phyloP scores from a whole-genome alignment of 2,797 vertebrate genomes.

The Molossus molossus region DNA sequence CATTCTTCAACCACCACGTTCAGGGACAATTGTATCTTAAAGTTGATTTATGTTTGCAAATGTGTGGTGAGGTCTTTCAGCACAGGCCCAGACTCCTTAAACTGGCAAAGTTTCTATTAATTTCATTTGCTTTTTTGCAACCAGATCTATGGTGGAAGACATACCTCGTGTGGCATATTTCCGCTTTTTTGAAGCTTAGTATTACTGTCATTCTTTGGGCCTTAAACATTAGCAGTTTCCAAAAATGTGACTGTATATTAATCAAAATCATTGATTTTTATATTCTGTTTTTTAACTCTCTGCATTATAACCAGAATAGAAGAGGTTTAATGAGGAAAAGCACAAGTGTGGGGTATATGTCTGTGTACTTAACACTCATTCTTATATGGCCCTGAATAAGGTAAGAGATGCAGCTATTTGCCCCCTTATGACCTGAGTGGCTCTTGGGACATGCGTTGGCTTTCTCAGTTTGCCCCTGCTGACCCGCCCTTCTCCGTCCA shows the following conservation, averaged over 20 bases:
- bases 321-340: background rate
- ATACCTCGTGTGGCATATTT: background rate
- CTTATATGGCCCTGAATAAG: background rate
- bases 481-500: background rate
- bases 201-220: background rate
- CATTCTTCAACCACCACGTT: slow-evolving; percentile 32
- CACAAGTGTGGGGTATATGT: background rate
- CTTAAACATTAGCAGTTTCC: slow-evolving; percentile 12
- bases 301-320: slow-evolving; percentile 10
- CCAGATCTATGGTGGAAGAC: background rate
- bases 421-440: background rate
- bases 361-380: background rate
- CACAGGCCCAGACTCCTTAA: slow-evolving; percentile 10
- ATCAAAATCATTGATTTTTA: slow-evolving; percentile 31
- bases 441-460: background rate
- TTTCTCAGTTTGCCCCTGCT: background rate
- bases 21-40: slow-evolving; percentile 33
- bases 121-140: slow-evolving; percentile 41
- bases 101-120: slow-evolving; percentile 7
- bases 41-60: slow-evolving; percentile 69
- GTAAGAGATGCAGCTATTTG: background rate
- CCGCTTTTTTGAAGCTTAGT: slow-evolving; percentile 10
- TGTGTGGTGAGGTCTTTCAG: slow-evolving; percentile 45
- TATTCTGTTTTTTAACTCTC: background rate
- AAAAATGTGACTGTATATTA: background rate